Evolutionary conservation across 2,113 vertebrate species (phyloP).

Genomic region (Erythrocercus mccallii): DNA sequence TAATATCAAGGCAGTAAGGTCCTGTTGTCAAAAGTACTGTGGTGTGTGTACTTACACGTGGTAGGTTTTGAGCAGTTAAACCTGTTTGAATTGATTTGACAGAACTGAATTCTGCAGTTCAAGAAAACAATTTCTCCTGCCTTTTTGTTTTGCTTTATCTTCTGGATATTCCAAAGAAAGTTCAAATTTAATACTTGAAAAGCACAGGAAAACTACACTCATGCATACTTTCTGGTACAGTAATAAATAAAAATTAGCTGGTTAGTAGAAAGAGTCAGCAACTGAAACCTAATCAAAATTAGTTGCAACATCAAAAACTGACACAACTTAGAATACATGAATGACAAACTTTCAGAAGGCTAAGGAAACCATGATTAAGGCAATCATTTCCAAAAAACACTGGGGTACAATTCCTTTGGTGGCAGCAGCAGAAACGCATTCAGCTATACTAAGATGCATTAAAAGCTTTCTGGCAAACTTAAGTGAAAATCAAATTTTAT

Average conservation of each 20-base stretch:
- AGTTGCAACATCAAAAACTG: background rate
- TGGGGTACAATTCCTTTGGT: background rate
- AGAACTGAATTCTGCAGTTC: background rate
- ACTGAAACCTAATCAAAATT: background rate
- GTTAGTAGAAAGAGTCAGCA: background rate
- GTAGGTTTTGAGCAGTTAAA: background rate
- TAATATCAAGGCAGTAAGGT: background rate
- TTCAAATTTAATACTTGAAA: background rate
- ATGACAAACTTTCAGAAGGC: background rate
- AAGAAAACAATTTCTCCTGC: background rate
- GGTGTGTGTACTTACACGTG: background rate
- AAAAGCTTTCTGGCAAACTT: conserved; percentile 12
- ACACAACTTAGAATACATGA: background rate
- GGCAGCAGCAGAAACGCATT: background rate
- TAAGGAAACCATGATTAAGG: background rate
- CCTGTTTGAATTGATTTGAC: background rate
- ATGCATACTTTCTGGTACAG: background rate
- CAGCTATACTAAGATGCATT: background rate
- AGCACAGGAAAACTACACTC: background rate
- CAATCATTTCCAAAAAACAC: background rate
- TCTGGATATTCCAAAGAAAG: background rate
- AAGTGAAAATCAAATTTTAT: background rate
- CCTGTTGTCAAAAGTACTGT: background rate
- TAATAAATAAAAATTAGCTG: background rate
- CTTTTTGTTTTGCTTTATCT: background rate